Percentiles rank a stretch among this genome's conserved stretches.
These are phyloP conservation scores for mouse (Mus musculus) DNA, from an alignment of 2,113 vertebrate species.

Conservation along the genomic window DNA sequence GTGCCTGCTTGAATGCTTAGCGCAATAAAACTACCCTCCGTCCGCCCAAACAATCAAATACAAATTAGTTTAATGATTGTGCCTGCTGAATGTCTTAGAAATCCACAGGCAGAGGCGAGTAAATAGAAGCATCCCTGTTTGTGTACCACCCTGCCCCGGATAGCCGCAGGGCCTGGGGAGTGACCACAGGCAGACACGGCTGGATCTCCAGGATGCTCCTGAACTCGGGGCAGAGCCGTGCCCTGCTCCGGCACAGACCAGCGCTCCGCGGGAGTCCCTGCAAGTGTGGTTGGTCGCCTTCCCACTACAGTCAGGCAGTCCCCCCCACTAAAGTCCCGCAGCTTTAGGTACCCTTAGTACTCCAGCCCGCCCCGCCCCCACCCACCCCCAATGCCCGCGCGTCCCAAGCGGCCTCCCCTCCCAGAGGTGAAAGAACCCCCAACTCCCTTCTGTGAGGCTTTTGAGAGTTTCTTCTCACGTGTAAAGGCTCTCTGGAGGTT, in stretches of 20 bases:
- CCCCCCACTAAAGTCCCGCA: not conserved
- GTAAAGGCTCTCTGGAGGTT: not conserved
- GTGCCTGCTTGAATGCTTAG: slow-evolving; percentile 91
- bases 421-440: not conserved
- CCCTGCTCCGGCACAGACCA: not conserved
- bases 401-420: not conserved
- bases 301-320: not conserved
- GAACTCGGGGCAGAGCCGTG: not conserved
- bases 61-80: slow-evolving; percentile 94
- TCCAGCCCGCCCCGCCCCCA: not conserved
- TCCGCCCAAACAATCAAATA: slow-evolving; percentile 93
- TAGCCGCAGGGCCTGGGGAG: slow-evolving; percentile 79
- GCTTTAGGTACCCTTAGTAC: too few species aligned
- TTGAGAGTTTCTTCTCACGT: not conserved
- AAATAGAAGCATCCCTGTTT: slow-evolving; percentile 89
- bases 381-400: not conserved
- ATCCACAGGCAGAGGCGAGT: slow-evolving; percentile 88
- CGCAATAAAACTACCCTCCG: slow-evolving; percentile 92
- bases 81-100: slow-evolving; percentile 89
- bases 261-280: not conserved
- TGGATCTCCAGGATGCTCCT: not conserved
- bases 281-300: not conserved
- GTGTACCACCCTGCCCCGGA: slow-evolving; percentile 81
- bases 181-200: slow-evolving; percentile 44
- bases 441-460: not conserved